These are phyloP conservation scores for Sminthurides aquaticus DNA, from an alignment of 2,888 invertebrate species.

Conservation along the genomic window DNA sequence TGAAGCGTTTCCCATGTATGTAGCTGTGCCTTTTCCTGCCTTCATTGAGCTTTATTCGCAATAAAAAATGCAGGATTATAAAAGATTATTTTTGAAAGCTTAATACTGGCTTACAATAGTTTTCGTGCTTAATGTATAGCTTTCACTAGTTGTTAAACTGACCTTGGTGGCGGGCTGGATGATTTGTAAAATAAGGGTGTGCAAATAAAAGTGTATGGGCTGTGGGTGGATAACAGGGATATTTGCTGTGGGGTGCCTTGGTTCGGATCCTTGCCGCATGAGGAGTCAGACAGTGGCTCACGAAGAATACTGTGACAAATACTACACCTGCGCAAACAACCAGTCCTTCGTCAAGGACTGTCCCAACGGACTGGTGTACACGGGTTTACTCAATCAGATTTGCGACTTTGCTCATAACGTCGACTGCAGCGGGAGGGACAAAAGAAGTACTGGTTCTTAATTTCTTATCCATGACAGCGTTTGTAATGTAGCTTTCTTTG, in stretches of 20 bases:
- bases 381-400: slow-evolving; percentile 43
- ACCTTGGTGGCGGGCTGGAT: too few species aligned
- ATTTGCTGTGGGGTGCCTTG: neutral
- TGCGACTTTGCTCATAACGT: slow-evolving; percentile 47
- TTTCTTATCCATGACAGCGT: slow-evolving; percentile 13
- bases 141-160: too few species aligned
- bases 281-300: slow-evolving; percentile 42
- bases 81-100: too few species aligned
- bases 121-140: too few species aligned
- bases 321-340: slow-evolving; percentile 45
- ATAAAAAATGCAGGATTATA: too few species aligned
- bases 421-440: slow-evolving; percentile 45
- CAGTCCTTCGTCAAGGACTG: slow-evolving; percentile 44
- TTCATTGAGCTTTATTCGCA: too few species aligned
- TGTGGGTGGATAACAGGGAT: neutral
- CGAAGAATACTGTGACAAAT: slow-evolving; percentile 46
- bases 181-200: too few species aligned
- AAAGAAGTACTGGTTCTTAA: slow-evolving; percentile 45
- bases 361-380: slow-evolving; percentile 46
- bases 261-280: slow-evolving; percentile 20
- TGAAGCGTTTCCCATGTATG: too few species aligned
- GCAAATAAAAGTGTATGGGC: too few species aligned
- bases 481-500: slow-evolving; percentile 16
- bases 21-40: too few species aligned
- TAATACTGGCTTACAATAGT: too few species aligned